Conservation (phyloP, 2,113 vertebrate genomes). For the Salvator merianae region DNA sequence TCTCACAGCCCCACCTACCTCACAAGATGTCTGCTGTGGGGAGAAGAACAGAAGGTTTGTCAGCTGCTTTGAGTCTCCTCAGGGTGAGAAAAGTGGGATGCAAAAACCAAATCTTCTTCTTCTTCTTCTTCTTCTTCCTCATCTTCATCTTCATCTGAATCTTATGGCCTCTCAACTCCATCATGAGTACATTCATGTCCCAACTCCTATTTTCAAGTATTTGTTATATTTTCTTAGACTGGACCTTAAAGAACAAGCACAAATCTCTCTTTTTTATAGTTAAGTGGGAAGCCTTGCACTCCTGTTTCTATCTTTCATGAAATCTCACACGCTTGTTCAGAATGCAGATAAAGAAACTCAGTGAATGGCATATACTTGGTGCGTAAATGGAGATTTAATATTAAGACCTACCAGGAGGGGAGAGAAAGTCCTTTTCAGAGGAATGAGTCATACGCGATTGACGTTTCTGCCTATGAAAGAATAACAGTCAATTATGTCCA, state of each 20-base stretch:
- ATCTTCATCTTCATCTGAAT: no score
- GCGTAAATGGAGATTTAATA: conserved; percentile 9
- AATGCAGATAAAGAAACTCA: background rate
- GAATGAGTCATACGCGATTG: background rate
- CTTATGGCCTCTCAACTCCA: background rate
- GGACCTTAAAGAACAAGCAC: background rate
- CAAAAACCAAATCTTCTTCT: no score
- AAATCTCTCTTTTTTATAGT: background rate
- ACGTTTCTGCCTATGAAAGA: background rate
- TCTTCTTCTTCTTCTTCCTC: no score
- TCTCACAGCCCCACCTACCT: no score
- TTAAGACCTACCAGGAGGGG: background rate
- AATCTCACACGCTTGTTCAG: background rate
- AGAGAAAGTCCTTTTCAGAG: background rate
- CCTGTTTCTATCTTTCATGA: background rate
- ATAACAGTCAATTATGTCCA: background rate
- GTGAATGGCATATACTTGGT: background rate
- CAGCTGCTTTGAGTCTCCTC: no score
- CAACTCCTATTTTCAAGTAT: background rate
- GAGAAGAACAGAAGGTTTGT: no score
- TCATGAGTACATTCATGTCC: background rate
- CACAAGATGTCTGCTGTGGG: no score
- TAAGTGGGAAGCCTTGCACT: background rate
- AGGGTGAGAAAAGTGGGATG: no score
- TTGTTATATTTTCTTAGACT: background rate